A percentile compares a stretch with the other conserved stretches of the same genome.
These are phyloP conservation scores for Melitaea cinxia DNA, from an alignment of 1,140 invertebrate genomes.

Conservation along the genomic window DNA sequence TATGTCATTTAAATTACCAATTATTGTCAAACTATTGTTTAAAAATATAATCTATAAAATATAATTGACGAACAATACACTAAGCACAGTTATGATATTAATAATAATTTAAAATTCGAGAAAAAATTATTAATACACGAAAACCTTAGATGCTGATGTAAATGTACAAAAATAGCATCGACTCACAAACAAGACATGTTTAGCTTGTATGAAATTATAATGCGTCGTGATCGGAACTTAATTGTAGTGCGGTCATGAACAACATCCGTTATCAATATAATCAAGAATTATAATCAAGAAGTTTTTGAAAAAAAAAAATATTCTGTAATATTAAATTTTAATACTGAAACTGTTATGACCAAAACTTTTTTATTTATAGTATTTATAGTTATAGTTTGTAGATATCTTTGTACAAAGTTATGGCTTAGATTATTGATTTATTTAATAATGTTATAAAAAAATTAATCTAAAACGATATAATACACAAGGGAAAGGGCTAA, in stretches of 20 bases:
- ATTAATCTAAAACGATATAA: no score
- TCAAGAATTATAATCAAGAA: neutral
- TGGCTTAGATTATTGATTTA: no score
- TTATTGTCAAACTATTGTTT: no score
- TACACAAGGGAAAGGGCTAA: no score
- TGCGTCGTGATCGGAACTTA: neutral
- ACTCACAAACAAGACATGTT: neutral
- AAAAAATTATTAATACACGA: neutral
- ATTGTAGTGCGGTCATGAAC: constrained; percentile 4
- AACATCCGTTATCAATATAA: neutral
- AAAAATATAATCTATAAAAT: no score
- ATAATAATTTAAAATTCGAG: neutral
- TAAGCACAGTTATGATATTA: no score
- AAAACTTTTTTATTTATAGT: no score
- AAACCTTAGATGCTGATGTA: neutral
- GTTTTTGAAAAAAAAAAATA: neutral
- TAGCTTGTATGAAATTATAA: neutral
- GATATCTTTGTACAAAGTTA: no score
- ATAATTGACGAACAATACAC: no score
- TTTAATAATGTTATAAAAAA: no score
- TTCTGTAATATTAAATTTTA: neutral
- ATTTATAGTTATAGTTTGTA: no score
- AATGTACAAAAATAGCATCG: neutral
- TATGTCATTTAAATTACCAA: no score
- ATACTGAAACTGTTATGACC: neutral